Percentiles rank a stretch among this genome's conserved stretches.
Conservation (phyloP, 2,888 invertebrate genomes). For the Caenorhabditis sinica region DNA sequence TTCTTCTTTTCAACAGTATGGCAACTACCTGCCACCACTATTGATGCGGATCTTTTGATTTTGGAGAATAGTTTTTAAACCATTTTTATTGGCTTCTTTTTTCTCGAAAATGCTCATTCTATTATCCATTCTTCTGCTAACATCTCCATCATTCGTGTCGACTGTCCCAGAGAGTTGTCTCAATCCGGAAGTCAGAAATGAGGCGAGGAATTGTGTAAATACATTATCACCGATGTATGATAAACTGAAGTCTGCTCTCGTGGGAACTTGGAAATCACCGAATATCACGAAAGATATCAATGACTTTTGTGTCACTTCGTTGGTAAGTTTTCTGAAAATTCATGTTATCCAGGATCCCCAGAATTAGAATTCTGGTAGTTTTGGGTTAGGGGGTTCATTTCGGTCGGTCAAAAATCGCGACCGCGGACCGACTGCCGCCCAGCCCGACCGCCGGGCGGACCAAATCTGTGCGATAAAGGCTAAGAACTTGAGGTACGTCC, state of each 20-base stretch:
- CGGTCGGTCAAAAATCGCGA: no score
- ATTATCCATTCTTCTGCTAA: not conserved
- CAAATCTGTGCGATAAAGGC: no score
- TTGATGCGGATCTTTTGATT: constrained; percentile 10
- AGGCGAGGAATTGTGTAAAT: constrained; percentile 23
- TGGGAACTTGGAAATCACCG: not conserved
- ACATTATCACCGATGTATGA: constrained; percentile 27
- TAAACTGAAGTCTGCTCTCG: not conserved
- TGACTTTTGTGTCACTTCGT: constrained; percentile 2
- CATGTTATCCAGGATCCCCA: no score
- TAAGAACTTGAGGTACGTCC: no score
- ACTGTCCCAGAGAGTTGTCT: constrained; percentile 19
- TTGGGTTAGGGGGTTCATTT: no score
- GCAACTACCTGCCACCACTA: not conserved
- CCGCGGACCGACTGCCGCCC: no score
- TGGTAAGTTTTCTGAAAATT: constrained; percentile 41
- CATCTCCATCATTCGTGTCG: not conserved
- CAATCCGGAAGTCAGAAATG: constrained; percentile 6
- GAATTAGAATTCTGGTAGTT: no score
- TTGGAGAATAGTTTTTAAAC: not conserved
- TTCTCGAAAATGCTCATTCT: constrained; percentile 6
- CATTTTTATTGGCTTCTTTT: not conserved
- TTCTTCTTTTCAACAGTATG: not conserved
- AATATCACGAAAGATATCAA: constrained; percentile 27
- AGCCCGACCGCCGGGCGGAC: no score